A percentile compares a stretch with the other conserved stretches of the same genome.
Conservation (phyloP, 1,140 invertebrate species). For the Lerema accius region DNA sequence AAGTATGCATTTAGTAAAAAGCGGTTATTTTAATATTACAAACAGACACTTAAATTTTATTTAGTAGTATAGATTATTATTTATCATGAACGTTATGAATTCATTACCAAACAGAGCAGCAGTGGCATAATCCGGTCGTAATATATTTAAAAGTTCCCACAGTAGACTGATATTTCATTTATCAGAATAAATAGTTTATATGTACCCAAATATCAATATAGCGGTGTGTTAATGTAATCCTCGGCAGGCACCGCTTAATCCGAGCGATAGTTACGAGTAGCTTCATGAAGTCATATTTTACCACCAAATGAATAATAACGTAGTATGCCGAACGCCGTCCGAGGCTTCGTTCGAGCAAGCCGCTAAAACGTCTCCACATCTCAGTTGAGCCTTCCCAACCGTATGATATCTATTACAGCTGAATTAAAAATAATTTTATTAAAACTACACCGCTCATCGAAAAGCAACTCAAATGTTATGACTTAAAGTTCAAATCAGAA, state of each 20-base stretch:
- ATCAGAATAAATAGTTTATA: constrained; percentile 43
- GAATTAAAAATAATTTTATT: constrained; percentile 50
- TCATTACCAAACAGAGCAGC: constrained; percentile 20
- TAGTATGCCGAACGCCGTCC: constrained; percentile 7
- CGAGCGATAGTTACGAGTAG: constrained; percentile 23
- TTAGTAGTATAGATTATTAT: too few relatives aligned
- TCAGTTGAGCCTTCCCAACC: constrained; percentile 39
- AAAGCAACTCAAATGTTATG: constrained; percentile 3
- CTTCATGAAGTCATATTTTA: constrained; percentile 41
- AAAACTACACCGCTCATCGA: constrained; percentile 8
- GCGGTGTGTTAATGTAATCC: constrained; percentile 40
- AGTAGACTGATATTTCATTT: constrained; percentile 19
- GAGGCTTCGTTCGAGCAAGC: constrained; percentile 21
- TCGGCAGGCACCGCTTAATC: constrained; percentile 38
- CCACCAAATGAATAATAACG: constrained; percentile 26
- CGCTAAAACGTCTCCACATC: constrained; percentile 41
- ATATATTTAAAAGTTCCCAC: constrained; percentile 38
- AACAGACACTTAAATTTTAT: too few relatives aligned
- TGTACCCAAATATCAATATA: constrained; percentile 11
- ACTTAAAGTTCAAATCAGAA: constrained; percentile 7
- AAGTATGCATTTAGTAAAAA: too few relatives aligned
- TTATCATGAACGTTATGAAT: constrained; percentile 22
- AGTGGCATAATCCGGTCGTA: constrained; percentile 8
- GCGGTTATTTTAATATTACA: too few relatives aligned
- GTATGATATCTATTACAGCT: constrained; percentile 43